These are phyloP conservation scores for Actinopyga echinites DNA, from an alignment of 53 echinoderm and acorn worm genomes.

Conservation along the genomic window DNA sequence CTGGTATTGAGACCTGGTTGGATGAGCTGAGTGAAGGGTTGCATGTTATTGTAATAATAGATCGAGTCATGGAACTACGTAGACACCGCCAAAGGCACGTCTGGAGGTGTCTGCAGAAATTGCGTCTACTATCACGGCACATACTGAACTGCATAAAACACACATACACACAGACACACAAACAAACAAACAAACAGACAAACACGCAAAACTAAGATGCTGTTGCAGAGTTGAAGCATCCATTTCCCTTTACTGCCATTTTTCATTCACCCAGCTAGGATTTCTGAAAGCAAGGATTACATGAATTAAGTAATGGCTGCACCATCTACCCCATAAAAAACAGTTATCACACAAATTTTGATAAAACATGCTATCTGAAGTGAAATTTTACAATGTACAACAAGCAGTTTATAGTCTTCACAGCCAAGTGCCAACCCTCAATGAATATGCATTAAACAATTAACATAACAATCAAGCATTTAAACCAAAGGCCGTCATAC, in stretches of 20 bases:
- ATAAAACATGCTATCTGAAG: constrained; percentile 38
- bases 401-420: constrained; percentile 44
- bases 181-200: background rate
- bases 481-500: constrained; percentile 31
- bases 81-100: too few relatives aligned
- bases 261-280: constrained; percentile 25
- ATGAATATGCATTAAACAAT: constrained; percentile 55
- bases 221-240: constrained; percentile 35
- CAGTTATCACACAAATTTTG: constrained; percentile 20
- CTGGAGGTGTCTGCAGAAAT: too few relatives aligned
- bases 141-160: constrained; percentile 5
- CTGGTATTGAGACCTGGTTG: too few relatives aligned
- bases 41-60: too few relatives aligned
- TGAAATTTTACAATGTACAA: constrained; percentile 39
- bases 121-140: too few relatives aligned
- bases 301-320: constrained; percentile 29
- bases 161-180: constrained; percentile 34
- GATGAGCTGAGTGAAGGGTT: too few relatives aligned
- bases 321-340: constrained; percentile 22
- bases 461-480: constrained; percentile 55
- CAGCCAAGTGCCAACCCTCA: constrained; percentile 45
- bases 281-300: constrained; percentile 48
- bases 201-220: constrained; percentile 11
- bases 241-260: constrained; percentile 6
- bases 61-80: too few relatives aligned